Percentiles rank a stretch among this genome's conserved stretches.
phyloP scores from a whole-genome alignment of 2,113 vertebrate species.

The Probosciger aterrimus region DNA sequence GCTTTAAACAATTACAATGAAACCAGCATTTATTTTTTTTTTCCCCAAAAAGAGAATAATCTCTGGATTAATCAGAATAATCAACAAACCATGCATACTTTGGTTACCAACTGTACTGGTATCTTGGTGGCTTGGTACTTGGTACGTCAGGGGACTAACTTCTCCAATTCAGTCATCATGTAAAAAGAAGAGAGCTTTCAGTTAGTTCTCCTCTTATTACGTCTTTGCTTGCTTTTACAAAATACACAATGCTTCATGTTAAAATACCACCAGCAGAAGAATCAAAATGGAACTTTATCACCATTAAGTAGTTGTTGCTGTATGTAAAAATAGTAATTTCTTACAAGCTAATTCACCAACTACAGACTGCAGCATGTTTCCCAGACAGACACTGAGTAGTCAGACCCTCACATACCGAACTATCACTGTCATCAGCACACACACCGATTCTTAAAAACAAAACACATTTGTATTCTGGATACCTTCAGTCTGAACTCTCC shows the following conservation, averaged over 20 bases:
- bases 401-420: neutral
- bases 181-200: neutral
- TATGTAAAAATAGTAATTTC: neutral
- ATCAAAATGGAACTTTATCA: neutral
- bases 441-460: neutral
- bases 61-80: neutral
- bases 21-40: neutral
- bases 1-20: neutral
- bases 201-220: neutral
- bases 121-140: neutral
- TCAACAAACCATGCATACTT: neutral
- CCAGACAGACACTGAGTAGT: neutral
- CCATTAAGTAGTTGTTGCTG: neutral
- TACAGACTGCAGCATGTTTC: neutral
- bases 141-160: neutral
- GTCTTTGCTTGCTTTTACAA: neutral
- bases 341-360: neutral
- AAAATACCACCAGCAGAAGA: neutral
- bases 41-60: neutral
- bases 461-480: neutral
- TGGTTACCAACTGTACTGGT: neutral
- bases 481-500: neutral
- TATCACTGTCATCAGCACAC: neutral
- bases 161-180: neutral
- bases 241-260: neutral